phyloP scores from a whole-genome alignment of 2,113 vertebrate species.

The Neoarius graeffei region DNA sequence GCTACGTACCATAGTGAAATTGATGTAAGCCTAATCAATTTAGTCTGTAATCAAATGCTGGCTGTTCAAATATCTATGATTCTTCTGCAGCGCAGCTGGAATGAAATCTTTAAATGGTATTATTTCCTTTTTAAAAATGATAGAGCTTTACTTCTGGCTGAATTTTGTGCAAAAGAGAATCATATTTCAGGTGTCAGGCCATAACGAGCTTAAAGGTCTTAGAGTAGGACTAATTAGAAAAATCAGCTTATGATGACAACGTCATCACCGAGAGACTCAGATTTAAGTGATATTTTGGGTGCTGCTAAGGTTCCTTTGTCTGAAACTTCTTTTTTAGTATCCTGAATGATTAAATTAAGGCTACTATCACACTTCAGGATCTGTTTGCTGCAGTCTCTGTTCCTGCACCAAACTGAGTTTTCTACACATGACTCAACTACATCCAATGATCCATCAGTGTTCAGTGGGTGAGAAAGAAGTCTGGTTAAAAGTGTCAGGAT shows the following conservation, averaged over 20 bases:
- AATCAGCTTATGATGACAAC: neutral
- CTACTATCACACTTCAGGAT: neutral
- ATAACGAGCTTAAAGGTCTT: neutral
- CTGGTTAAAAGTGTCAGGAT: constrained; percentile 62
- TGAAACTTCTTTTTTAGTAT: neutral
- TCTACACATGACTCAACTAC: neutral
- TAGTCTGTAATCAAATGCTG: neutral
- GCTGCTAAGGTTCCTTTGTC: neutral
- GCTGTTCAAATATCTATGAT: neutral
- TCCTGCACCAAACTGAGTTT: neutral
- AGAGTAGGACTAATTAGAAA: neutral
- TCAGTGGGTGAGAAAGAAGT: constrained; percentile 64
- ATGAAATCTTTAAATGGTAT: neutral
- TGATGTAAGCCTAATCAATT: neutral
- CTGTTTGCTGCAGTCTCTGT: neutral
- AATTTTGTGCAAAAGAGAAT: neutral
- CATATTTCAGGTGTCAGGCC: neutral
- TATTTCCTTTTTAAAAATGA: neutral
- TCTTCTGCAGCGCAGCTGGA: neutral
- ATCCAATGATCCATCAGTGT: constrained; percentile 54
- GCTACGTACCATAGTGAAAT: neutral
- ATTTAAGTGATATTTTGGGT: constrained; percentile 10
- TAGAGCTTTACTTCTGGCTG: neutral
- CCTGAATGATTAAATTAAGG: neutral
- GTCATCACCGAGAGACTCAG: neutral